Evolutionary conservation across 2,113 vertebrate genomes (phyloP).

Genomic region (Halcyon malimbica): DNA sequence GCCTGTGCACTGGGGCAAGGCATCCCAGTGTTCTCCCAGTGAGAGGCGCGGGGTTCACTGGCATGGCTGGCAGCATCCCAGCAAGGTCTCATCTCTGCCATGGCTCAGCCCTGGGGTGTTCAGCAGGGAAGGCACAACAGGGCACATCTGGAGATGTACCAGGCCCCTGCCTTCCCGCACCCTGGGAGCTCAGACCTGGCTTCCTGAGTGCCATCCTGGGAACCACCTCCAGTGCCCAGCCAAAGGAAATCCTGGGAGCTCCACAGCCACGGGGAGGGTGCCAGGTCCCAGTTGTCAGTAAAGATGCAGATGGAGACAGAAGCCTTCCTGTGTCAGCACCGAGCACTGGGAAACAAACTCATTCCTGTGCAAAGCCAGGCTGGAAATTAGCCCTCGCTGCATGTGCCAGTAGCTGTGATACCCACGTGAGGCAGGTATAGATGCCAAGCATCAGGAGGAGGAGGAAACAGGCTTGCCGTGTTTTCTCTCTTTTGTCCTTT

Average conservation of each 20-base stretch:
- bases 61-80: background rate
- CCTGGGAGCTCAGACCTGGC: background rate
- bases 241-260: background rate
- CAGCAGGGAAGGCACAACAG: background rate
- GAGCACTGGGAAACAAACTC: background rate
- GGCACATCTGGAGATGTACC: background rate
- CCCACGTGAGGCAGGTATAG: background rate
- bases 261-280: fast-evolving
- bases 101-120: background rate
- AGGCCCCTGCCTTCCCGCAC: background rate
- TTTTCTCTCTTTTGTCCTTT: background rate
- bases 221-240: background rate
- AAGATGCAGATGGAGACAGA: background rate
- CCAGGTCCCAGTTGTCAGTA: fast-evolving
- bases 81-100: fast-evolving
- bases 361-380: background rate
- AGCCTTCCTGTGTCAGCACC: background rate
- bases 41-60: background rate
- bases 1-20: background rate
- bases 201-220: fast-evolving
- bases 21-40: background rate
- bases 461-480: fast-evolving
- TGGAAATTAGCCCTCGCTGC: background rate
- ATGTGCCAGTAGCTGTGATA: background rate
- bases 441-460: fast-evolving